Evolutionary conservation across 2,797 vertebrate species (phyloP).

Genomic region (Propithecus perrieri): DNA sequence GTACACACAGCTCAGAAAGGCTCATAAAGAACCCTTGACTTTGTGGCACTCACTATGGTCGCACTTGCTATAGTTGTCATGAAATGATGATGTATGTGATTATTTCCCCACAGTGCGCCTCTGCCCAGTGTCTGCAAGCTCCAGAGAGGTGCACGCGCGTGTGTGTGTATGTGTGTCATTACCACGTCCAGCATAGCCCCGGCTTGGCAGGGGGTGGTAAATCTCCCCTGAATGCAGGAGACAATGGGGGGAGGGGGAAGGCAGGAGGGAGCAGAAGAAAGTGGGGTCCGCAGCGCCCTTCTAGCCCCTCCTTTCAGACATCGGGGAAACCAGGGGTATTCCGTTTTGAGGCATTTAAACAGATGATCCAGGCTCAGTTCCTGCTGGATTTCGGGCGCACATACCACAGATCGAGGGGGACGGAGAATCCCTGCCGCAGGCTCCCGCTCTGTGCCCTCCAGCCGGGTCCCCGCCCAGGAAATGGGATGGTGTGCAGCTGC

Average conservation of each 20-base stretch:
- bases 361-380: background rate
- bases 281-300: fast-evolving
- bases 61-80: fast-evolving
- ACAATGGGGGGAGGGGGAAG: too few relatives aligned
- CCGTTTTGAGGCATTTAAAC: background rate
- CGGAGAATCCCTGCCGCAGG: background rate
- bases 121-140: fast-evolving
- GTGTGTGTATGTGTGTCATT: background rate
- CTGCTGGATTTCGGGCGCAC: background rate
- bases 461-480: background rate
- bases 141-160: fast-evolving
- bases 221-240: background rate
- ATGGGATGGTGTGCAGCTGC: fast-evolving
- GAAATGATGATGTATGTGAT: fast-evolving
- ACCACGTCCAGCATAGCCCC: background rate
- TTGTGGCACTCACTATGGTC: fast-evolving
- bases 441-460: fast-evolving
- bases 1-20: background rate
- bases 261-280: fast-evolving
- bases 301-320: background rate
- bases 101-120: fast-evolving
- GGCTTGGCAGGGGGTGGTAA: fast-evolving
- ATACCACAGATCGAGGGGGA: background rate
- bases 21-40: background rate
- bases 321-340: background rate